Percentiles rank a stretch among this genome's conserved stretches.
These are phyloP conservation scores for Bothrops jararaca DNA, from an alignment of 2,113 vertebrate genomes.

Conservation along the genomic window DNA sequence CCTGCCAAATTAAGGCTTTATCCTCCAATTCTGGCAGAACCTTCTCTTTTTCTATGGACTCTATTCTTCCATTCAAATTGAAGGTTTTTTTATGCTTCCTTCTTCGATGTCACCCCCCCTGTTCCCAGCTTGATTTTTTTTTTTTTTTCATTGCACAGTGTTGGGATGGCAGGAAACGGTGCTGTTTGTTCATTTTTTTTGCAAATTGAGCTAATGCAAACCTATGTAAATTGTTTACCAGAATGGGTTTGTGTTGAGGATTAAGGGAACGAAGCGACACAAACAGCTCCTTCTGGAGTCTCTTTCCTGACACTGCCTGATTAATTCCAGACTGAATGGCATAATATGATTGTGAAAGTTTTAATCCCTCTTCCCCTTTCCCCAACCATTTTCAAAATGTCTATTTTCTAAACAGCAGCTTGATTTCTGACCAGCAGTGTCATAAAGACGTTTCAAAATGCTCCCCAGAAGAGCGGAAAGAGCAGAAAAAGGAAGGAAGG, in stretches of 20 bases:
- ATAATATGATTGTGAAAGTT: background rate
- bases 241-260: slow-evolving; percentile 35
- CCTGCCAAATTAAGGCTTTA: slow-evolving; percentile 1
- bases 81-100: slow-evolving; percentile 36
- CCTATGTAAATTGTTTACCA: slow-evolving; percentile 58
- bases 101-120: background rate
- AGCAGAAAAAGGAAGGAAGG: background rate
- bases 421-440: background rate
- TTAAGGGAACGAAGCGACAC: slow-evolving; percentile 36
- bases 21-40: slow-evolving; percentile 39
- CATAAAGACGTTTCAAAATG: background rate
- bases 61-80: slow-evolving; percentile 54
- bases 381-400: accelerated
- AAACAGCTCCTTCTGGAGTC: background rate
- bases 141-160: slow-evolving; percentile 14
- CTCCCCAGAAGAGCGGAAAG: background rate
- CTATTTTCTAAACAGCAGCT: background rate
- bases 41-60: slow-evolving; percentile 54
- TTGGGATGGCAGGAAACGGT: slow-evolving; percentile 58
- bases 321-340: slow-evolving; percentile 15
- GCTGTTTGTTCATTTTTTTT: slow-evolving; percentile 64
- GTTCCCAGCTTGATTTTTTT: background rate
- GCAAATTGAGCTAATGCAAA: slow-evolving; percentile 59
- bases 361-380: slow-evolving; percentile 12
- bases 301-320: background rate